Evolutionary conservation across 2,113 vertebrate species (phyloP), one percentile per base, ranked within the genome.

Genomic region (Lepus timidus): DNA sequence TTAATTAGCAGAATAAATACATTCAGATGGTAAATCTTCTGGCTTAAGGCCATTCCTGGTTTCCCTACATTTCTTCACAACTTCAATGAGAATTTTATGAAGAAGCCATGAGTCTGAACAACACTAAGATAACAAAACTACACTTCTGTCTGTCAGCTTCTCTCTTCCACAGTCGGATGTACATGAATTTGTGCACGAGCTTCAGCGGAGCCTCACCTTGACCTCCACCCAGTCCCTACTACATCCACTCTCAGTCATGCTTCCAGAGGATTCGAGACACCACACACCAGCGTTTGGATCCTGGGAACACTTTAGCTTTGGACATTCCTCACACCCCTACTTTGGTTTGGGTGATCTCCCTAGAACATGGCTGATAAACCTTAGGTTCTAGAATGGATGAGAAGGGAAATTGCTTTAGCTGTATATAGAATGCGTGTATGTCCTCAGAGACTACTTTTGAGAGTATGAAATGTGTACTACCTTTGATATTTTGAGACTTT

Each of bases 1-100:
- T 96, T 90, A 94, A 91, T 93, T 91, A 91, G 79, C 17, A 81
- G 86, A 80, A 87, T 86, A 49, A 81, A 91, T 76, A n/a, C 27
- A 31, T 83, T 95, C n/a, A 68, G 52, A 91, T 81, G 89, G 52
- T 73, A 87, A 67, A 55, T 81, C 71, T 95, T 88, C 33, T 92
- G 75, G 29, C 61, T 58, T 49, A 76, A 65, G 61, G 51, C 27
- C 12, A 19, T 75, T 65, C 39, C 19, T 71, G 20, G 89, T 93
- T 94, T 87, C 65, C 86, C 39, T 91, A 33, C 33, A 91, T 82
- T 70, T 49, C 23, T 58, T 20, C 20, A 65, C 29, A 94, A 84
- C 83, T 84, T 80, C 58, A 76, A 55, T 52, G 65, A 94, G 55
- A 39, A 17, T 94, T 61, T 94, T 58, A 71, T 52, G 88, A 93